Evolutionary conservation across 2,113 vertebrate genomes (phyloP).

Genomic region (Trogon melanurus): DNA sequence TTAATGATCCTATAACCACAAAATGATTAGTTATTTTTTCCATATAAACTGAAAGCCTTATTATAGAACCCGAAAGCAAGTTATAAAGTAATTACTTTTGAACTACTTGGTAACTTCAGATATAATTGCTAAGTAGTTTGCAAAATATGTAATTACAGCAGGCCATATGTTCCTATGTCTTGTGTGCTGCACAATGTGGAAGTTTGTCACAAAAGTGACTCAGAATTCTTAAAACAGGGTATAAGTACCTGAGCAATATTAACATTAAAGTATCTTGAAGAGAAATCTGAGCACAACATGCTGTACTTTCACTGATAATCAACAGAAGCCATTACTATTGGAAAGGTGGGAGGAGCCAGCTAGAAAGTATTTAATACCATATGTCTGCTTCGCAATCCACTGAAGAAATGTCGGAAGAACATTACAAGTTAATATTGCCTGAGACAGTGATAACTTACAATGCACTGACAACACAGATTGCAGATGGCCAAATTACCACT

Average conservation of each 20-base stretch:
- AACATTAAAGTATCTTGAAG: not conserved
- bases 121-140: constrained; percentile 57
- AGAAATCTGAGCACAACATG: not conserved
- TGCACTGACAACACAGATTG: constrained; percentile 60
- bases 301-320: not conserved
- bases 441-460: constrained; percentile 68
- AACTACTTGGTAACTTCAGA: constrained; percentile 44
- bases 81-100: constrained; percentile 50
- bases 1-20: constrained; percentile 24
- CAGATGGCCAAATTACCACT: constrained; percentile 71
- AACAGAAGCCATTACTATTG: not conserved
- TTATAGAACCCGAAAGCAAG: constrained; percentile 14
- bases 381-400: constrained; percentile 47
- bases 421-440: constrained; percentile 63
- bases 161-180: constrained; percentile 19
- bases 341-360: constrained; percentile 32
- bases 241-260: not conserved
- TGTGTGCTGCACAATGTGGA: not conserved
- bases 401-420: constrained; percentile 59
- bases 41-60: constrained; percentile 3
- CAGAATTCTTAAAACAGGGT: not conserved
- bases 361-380: constrained; percentile 29
- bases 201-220: not conserved
- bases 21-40: constrained; percentile 48
- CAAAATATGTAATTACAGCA: constrained; percentile 52